A percentile compares a stretch with the other conserved stretches of the same genome.
These are phyloP conservation scores for Microtus ochrogaster DNA, from an alignment of 2,113 vertebrate species.

Conservation along the genomic window DNA sequence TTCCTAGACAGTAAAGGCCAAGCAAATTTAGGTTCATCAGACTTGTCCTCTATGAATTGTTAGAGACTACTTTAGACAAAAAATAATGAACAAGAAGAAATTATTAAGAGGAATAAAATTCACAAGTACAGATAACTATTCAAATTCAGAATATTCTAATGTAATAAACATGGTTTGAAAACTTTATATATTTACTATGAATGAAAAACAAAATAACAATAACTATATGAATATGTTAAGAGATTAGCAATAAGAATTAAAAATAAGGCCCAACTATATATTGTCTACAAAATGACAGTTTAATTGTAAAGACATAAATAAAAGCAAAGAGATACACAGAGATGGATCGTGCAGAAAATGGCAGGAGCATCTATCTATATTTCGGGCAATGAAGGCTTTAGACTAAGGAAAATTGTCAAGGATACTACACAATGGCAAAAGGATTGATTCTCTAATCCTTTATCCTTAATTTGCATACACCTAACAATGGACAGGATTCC, in stretches of 20 bases:
- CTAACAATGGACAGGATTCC: neutral
- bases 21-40: neutral
- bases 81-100: neutral
- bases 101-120: neutral
- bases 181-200: neutral
- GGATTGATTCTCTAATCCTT: neutral
- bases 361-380: neutral
- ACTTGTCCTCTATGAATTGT: neutral
- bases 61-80: neutral
- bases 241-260: neutral
- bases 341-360: neutral
- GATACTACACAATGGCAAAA: neutral
- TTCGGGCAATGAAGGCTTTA: neutral
- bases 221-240: neutral
- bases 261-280: neutral
- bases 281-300: neutral
- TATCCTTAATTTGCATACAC: neutral
- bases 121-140: neutral
- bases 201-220: neutral
- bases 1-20: neutral
- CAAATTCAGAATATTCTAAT: neutral
- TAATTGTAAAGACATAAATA: neutral
- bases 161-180: neutral
- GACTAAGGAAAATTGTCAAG: neutral
- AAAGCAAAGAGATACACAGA: neutral